Base-by-base conservation (phyloP, 2,797 vertebrate species). In the Xiphorhynchus erythropygius region DNA sequence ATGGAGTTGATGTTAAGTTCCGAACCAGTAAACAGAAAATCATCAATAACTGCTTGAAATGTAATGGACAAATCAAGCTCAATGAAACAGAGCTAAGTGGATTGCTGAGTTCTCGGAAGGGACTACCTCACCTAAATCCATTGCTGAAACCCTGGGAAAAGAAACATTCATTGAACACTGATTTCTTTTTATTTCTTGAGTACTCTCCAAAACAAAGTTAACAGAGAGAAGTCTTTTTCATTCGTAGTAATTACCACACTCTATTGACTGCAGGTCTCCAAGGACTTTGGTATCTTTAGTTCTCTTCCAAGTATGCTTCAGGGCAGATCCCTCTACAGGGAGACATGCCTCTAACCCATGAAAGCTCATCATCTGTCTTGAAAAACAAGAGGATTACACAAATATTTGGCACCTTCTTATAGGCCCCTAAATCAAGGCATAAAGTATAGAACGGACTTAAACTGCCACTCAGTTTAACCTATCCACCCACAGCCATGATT, bases 101-200 rank as follows among this genome's bases (percentile, higher is more conserved):
- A 87, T 55, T 80, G 63, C 74, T 79, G 69, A 87, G 81, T 63
- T 93, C 49, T 62, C 90, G n/a, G 85, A 87, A 96, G 55, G n/a
- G 27, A 94, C 70, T 44, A 94, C 33, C 60, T 95, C 87, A 94
- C 84, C 76, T 75, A 83, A 77, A 91, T 33, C n/a, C 14, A 81
- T 63, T 73, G 82, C 50, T 95, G 81, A 96, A 97, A 53, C 24
- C 63, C 33, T 67, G 62, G 46, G 86, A 93, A 93, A 91, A 89
- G 17, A 94, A 94, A 65, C 28, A 85, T 65, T 94, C 78, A 84
- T 83, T 71, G 16, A 95, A 95, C 78, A 81, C 35, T 44, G 60
- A 59, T 93, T 49, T 44, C 69, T 68, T 41, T 79, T 59, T 70
- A 52, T 57, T 73, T 5, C 13, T 73, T 47, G 65, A 63, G 7